Evolutionary conservation across 2,113 vertebrate genomes (phyloP).

Genomic region (Clarias gariepinus): DNA sequence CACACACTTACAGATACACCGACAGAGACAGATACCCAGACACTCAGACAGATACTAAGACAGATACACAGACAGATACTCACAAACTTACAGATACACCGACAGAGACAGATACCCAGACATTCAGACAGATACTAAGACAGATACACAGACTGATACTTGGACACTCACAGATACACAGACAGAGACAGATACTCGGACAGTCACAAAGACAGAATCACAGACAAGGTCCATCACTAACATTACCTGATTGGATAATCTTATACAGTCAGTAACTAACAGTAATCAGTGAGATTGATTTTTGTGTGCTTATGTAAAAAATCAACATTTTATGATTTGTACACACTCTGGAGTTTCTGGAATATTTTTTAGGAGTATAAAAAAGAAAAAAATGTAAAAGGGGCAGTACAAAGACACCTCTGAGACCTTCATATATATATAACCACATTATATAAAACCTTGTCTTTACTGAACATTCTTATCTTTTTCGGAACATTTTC

Average conservation of each 20-base stretch:
- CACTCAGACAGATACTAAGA: background rate
- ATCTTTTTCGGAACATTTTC: background rate
- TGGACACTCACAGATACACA: background rate
- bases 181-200: background rate
- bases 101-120: background rate
- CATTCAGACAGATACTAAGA: background rate
- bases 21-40: background rate
- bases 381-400: background rate
- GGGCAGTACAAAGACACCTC: background rate
- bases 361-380: background rate
- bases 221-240: background rate
- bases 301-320: background rate
- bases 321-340: background rate
- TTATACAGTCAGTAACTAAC: background rate
- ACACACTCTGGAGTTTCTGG: background rate
- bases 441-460: background rate
- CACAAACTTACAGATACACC: background rate
- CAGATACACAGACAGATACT: background rate
- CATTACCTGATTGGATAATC: background rate
- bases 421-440: background rate
- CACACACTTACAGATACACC: background rate
- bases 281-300: background rate
- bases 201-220: background rate
- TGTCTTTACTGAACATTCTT: too few species aligned
- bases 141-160: background rate